phyloP scores from a whole-genome alignment of 2,797 vertebrate species.

The Eurystomus glaucurus region DNA sequence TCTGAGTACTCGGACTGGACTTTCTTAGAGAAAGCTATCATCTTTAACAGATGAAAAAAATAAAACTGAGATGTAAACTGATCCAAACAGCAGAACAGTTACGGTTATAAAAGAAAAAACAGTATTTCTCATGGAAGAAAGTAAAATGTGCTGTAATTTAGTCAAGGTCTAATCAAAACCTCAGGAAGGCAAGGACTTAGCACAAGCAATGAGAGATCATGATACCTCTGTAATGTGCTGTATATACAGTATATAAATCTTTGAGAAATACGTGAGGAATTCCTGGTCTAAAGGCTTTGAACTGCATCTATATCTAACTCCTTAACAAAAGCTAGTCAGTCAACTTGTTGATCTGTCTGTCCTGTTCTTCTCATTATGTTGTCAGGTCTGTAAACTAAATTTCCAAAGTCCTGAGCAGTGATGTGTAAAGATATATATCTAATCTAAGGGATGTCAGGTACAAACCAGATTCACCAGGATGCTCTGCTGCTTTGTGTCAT shows the following conservation, averaged over 20 bases:
- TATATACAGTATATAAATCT: slow-evolving; percentile 22
- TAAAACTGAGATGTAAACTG: not conserved
- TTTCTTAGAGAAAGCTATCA: not conserved
- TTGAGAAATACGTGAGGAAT: not conserved
- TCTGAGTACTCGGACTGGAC: not conserved
- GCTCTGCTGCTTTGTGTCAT: slow-evolving; percentile 39
- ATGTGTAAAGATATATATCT: not conserved
- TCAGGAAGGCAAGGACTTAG: not conserved
- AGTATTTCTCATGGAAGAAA: not conserved
- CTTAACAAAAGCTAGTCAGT: not conserved
- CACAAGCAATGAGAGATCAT: not conserved
- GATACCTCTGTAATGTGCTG: not conserved
- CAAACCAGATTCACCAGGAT: not conserved
- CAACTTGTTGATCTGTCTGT: not conserved
- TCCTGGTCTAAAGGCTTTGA: slow-evolving; percentile 21
- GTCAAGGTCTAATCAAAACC: not conserved
- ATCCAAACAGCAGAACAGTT: not conserved
- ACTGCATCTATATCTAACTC: not conserved
- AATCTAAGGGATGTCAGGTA: not conserved
- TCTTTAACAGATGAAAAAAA: not conserved
- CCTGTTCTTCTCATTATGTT: slow-evolving; percentile 17
- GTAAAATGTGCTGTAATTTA: not conserved
- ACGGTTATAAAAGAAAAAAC: not conserved
- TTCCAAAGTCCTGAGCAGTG: not conserved
- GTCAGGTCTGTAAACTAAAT: not conserved